These are phyloP conservation scores for Morbakka virulenta DNA, from an alignment of 30 jellyfish, hydroid and myxozoan species.

Conservation along the genomic window DNA sequence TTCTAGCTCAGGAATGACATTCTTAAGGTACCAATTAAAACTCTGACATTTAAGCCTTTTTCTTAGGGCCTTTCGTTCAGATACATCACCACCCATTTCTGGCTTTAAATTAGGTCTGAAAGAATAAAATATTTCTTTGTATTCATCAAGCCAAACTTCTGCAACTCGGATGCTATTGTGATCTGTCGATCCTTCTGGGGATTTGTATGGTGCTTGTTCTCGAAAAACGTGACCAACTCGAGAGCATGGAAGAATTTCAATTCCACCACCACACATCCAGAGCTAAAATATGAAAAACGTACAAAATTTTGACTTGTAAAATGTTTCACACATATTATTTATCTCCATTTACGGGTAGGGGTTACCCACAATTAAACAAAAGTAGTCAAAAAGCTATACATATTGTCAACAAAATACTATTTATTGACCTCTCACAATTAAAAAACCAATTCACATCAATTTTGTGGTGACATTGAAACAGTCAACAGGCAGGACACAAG, in stretches of 20 bases:
- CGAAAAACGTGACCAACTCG: constrained; percentile 99
- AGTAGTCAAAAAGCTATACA: too few species aligned
- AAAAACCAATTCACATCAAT: too few species aligned
- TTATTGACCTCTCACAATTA: too few species aligned
- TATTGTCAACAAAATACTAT: too few species aligned
- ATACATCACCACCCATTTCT: constrained; percentile 91
- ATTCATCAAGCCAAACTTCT: constrained; percentile 99
- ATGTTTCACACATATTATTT: too few species aligned
- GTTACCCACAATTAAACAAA: too few species aligned
- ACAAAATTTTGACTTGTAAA: not conserved
- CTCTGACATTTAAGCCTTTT: constrained; percentile 75
- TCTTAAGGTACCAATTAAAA: constrained; percentile 95
- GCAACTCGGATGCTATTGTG: constrained; percentile 98
- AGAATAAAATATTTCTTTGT: constrained; percentile 87
- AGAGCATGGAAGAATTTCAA: constrained; percentile 95
- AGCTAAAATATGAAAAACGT: constrained; percentile 42
- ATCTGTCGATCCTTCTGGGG: constrained; percentile 93
- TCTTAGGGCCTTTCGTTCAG: constrained; percentile 71
- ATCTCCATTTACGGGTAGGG: too few species aligned
- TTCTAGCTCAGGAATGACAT: constrained; percentile 90
- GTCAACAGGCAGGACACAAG: too few species aligned
- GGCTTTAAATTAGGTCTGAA: constrained; percentile 90
- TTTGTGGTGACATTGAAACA: too few species aligned
- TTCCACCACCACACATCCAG: constrained; percentile 99
- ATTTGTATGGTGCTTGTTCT: constrained; percentile 94